Evolutionary conservation across 2,888 invertebrate species (phyloP), one percentile per base, ranked within the genome.

Genomic region (Volucella inanis): DNA sequence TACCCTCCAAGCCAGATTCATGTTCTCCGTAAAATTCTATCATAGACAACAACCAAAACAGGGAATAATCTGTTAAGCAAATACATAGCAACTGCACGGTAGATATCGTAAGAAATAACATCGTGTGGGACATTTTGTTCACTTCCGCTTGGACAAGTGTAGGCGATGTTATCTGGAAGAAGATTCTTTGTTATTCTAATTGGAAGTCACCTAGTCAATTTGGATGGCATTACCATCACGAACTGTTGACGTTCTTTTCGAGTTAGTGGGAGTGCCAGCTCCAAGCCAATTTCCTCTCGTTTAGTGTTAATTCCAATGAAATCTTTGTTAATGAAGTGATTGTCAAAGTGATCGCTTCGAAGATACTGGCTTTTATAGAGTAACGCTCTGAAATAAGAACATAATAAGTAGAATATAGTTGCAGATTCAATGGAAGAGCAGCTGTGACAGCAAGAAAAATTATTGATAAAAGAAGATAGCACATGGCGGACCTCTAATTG

Each of bases 1-100:
- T 89, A 92, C 93, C 90, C 88, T 93, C 91, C 22, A 93, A 88
- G 72, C 92, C 92, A 1, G 92, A 91, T 87, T 93, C 93, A 84
- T 92, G 92, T 77, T 91, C 90, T 80, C 93, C 93, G 90, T 94
- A 89, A 88, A 92, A 90, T 82, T 92, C 88, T 88, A 94, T 92
- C 89, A 92, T 87, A 92, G 91, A 91, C 83, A 98, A 91, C n/a
- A 97, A 93, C 95, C 96, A 96, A 90, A 94, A 97, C 0, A 98
- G 92, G 22, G 95, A 94, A 90, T 96, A 97, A 91, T 98, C 98
- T 2, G 95, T 94, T 18, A 94, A 91, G 89, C 98, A 95, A 89
- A 96, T 95, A 57, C 95, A 94, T 38, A 94, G 91, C 12, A 97
- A 92, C 90, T 97, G 97, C 77, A 96, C 92, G 0, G 94, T 94